Percentiles rank a stretch among this genome's conserved stretches.
Conservation (phyloP, 1,140 invertebrate species). For the Drosophila fuyamai region DNA sequence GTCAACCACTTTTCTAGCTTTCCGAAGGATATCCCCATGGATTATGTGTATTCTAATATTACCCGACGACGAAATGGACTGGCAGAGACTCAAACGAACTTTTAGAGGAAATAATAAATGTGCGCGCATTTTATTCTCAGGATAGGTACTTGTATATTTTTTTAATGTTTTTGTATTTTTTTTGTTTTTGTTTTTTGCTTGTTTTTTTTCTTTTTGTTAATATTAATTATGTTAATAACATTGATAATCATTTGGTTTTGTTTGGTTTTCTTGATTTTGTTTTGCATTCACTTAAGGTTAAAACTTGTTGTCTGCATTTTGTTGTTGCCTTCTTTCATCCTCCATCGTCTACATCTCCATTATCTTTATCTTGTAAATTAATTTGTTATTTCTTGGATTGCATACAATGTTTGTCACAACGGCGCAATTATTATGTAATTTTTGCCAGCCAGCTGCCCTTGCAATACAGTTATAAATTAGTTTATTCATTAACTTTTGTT, state of each 20-base stretch:
- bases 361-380: constrained; percentile 65
- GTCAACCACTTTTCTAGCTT: not conserved
- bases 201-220: constrained; percentile 67
- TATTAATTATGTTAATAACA: constrained; percentile 83
- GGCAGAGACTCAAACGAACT: constrained; percentile 58
- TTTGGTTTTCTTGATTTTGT: constrained; percentile 53
- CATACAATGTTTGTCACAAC: constrained; percentile 65
- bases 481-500: constrained; percentile 75
- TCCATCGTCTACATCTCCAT: constrained; percentile 31
- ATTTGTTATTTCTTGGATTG: constrained; percentile 69
- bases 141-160: constrained; percentile 83
- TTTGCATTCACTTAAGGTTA: constrained; percentile 74
- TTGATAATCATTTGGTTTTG: constrained; percentile 75
- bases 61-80: constrained; percentile 12
- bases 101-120: constrained; percentile 83
- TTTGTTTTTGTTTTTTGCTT: constrained; percentile 58
- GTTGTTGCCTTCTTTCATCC: constrained; percentile 37
- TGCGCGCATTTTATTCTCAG: constrained; percentile 82
- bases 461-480: constrained; percentile 76
- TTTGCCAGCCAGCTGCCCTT: constrained; percentile 63
- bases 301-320: constrained; percentile 72
- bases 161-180: constrained; percentile 77
- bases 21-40: not conserved
- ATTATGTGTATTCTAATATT: constrained; percentile 3
- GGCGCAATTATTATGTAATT: constrained; percentile 56